Evolutionary conservation across 2,797 vertebrate genomes (phyloP), one percentile per base, ranked within the genome.

Genomic region (Leptatherina wallacei): DNA sequence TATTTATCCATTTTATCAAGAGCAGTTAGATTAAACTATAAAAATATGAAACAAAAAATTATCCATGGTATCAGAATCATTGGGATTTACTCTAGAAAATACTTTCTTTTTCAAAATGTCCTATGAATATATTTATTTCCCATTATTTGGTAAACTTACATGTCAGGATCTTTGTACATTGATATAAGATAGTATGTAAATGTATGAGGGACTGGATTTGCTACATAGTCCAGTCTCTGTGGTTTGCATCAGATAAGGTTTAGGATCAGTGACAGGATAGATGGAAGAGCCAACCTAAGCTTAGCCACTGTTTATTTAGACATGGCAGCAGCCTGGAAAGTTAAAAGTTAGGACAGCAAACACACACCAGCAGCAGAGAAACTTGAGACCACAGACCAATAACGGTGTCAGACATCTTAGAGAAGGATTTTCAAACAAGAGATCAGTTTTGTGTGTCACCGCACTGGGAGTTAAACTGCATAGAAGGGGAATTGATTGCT

Each of bases 301-400:
- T 75, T 73, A 84, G 69, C 66, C 81, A 16, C 61, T 92, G 91
- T 91, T 91, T 89, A 85, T 90, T 90, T 91, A 86, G 85, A 84
- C 83, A 77, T 78, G 88, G 84, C 87, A 88, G 87, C 75, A 84
- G 84, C 80, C 88, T 82, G 82, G 61, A 90, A 82, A 90, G 91
- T 90, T 89, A 91, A 92, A 85, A 90, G 55, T 67, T 69, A 69
- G 85, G 83, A 85, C 84, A 86, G 82, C 73, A 58, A 82, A 84
- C 79, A 80, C 79, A 88, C 88, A 77, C 66, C 74, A 72, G 72
- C 49, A 49, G 69, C 63, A 49, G 38, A 72, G 89, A 86, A 91
- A 90, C 85, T 72, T 55, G 83, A 91, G 67, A 85, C 80, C 62
- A 29, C 44, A 59, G 61, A 63, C 77, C 63, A 42, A 58, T 72